Evolutionary conservation across 2,113 vertebrate genomes (phyloP), one percentile per base, ranked within the genome.

Genomic region (Pseudorectes ferrugineus): DNA sequence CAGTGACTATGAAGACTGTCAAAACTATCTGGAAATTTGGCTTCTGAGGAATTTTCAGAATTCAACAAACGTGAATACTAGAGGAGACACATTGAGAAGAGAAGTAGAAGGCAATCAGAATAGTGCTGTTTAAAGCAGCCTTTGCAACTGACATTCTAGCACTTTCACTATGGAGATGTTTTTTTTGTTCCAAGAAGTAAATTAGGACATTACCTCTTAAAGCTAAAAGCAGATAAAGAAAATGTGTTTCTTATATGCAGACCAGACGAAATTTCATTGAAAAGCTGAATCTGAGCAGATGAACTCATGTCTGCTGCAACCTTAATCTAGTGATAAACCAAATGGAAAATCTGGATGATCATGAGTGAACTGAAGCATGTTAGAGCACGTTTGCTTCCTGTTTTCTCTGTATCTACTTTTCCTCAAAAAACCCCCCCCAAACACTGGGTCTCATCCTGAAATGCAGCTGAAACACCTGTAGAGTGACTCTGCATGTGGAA

Each of bases 371-470:
- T 14, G 33, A 79, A 83, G 10, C 14, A 23, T 36, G 20, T 33
- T 38, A 40, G 61, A 51, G 23, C 8, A 66, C 17, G n/a, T 38
- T 45, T 89, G 5, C 6, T 62, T 72, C 15, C 38, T 61, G 36
- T 52, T 70, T 75, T 15, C 14, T 57, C 8, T 55, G 31, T 66
- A 17, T 57, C 29, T 66, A 35, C 42, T 71, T 51, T 80, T 88
- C 23, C 10, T 80, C 12, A n/a, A 73, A 24, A 78, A 36, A 2
- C 0, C 2, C 2, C 2, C 2, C 7, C 18, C 14, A 13, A 28
- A 1, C 11, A 22, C 19, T 31, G 12, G 0, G 3, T 67, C 11
- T 58, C 11, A 67, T 52, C 19, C n/a, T 85, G 63, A 71, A 72
- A 12, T 40, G 21, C 23, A 67, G 63, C 26, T 67, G 63, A 62